phyloP scores from a whole-genome alignment of 2,888 invertebrate species.

The Drosophila picticornis region DNA sequence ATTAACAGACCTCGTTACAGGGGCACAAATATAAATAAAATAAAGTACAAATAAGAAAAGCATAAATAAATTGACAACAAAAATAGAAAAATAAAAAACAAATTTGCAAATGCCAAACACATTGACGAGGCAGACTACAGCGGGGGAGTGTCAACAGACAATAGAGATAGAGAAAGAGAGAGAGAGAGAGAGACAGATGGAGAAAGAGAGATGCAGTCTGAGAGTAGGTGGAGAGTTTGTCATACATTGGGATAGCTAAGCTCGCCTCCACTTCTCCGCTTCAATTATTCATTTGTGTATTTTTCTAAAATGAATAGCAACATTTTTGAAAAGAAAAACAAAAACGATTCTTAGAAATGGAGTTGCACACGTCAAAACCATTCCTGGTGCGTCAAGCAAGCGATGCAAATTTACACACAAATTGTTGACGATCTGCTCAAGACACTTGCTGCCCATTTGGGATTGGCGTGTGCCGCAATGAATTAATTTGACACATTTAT shows the following conservation, averaged over 20 bases:
- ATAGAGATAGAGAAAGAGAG: not conserved
- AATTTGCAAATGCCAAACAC: conserved; percentile 31
- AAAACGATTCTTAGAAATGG: not conserved
- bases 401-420: not conserved
- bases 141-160: not conserved
- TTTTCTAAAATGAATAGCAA: not conserved
- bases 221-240: not conserved
- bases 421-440: not conserved
- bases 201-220: not conserved
- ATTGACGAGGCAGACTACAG: not conserved
- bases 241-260: not conserved
- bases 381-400: not conserved
- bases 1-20: conserved; percentile 52
- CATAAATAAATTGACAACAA: conserved; percentile 1
- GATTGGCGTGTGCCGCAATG: not conserved
- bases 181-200: not conserved
- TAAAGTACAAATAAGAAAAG: conserved; percentile 10
- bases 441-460: not conserved
- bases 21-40: conserved; percentile 23
- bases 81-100: conserved; percentile 8
- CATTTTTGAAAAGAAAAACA: not conserved
- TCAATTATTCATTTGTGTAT: not conserved
- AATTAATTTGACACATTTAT: not conserved
- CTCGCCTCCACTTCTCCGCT: not conserved
- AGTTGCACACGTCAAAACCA: not conserved